These are phyloP conservation scores for Willisornis vidua DNA, from an alignment of 2,113 vertebrate genomes.

Conservation along the genomic window DNA sequence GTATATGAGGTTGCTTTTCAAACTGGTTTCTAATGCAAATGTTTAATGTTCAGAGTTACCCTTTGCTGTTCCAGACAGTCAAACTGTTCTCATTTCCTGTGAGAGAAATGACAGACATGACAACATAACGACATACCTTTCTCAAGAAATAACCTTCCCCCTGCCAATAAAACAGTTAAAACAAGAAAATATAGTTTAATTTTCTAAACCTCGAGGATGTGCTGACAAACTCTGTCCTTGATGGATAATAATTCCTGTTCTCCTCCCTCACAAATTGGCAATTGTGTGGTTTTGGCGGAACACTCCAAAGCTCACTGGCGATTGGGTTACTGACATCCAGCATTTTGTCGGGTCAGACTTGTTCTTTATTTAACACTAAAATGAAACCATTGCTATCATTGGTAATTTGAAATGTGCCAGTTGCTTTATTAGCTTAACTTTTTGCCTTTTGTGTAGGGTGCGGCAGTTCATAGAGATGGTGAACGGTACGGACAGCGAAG, in stretches of 20 bases:
- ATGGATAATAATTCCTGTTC: slow-evolving; percentile 31
- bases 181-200: neutral
- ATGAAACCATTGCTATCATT: neutral
- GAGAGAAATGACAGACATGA: neutral
- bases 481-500: slow-evolving; percentile 98
- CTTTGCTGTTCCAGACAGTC: neutral
- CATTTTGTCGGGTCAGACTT: slow-evolving; percentile 10
- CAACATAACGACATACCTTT: neutral
- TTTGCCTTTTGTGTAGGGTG: slow-evolving; percentile 82
- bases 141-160: slow-evolving; percentile 14
- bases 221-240: neutral
- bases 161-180: neutral
- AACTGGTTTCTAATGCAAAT: neutral
- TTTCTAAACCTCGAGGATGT: neutral
- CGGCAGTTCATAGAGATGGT: slow-evolving; percentile 99
- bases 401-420: neutral
- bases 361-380: neutral
- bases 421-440: slow-evolving; percentile 38
- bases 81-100: neutral
- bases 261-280: neutral
- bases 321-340: slow-evolving; percentile 6
- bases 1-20: slow-evolving; percentile 39
- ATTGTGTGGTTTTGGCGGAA: neutral
- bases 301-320: neutral
- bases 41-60: neutral